Conservation (phyloP, 2,888 invertebrate species). For the Scaptomyza cyrtandrae region DNA sequence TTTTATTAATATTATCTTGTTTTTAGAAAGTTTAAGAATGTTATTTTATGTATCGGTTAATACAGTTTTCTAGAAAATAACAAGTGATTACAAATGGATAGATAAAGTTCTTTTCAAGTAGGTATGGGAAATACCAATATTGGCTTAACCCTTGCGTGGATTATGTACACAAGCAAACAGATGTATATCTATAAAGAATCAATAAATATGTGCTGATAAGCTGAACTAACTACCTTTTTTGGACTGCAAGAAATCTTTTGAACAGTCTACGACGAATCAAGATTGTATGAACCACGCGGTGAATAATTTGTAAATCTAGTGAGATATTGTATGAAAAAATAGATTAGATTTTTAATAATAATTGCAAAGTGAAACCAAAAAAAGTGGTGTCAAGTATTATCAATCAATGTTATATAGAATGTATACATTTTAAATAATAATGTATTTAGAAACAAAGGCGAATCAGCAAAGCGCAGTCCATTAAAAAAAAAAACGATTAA, state of each 20-base stretch:
- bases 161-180: background rate
- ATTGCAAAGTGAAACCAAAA: background rate
- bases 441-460: background rate
- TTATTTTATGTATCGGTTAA: too few species aligned
- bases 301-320: conserved; percentile 5
- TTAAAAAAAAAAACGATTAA: conserved; percentile 4
- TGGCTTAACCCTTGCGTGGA: conserved; percentile 4
- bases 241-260: conserved; percentile 11
- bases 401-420: too few species aligned
- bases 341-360: conserved; percentile 45
- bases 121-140: background rate
- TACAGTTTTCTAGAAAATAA: conserved; percentile 6
- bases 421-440: too few species aligned
- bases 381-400: background rate
- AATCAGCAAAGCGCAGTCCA: background rate
- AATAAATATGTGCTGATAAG: conserved; percentile 42
- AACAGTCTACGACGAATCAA: background rate
- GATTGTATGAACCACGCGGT: conserved; percentile 13
- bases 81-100: conserved; percentile 2
- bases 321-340: conserved; percentile 14
- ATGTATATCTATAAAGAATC: conserved; percentile 1
- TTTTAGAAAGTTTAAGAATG: background rate
- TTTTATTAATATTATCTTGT: background rate
- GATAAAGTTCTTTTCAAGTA: conserved; percentile 18
- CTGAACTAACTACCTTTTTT: conserved; percentile 2